Evolutionary conservation across 2,888 invertebrate species (phyloP).

Genomic region (Phortica okadai): DNA sequence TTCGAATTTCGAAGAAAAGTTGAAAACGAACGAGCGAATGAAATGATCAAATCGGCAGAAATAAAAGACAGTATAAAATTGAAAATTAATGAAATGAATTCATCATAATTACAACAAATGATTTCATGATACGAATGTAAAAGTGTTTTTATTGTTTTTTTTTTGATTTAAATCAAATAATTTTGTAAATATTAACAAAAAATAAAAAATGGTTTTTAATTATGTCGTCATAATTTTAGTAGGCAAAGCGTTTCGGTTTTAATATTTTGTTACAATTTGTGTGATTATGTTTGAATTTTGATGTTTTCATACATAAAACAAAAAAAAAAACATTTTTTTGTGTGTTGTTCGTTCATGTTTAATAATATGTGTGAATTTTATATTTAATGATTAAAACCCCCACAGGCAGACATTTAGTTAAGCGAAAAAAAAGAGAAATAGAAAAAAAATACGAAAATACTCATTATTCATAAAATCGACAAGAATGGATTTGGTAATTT

Average conservation of each 20-base stretch:
- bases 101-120: slow-evolving; percentile 17
- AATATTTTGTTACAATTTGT: background rate
- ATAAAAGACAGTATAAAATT: slow-evolving; percentile 38
- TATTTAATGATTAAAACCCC: slow-evolving; percentile 14
- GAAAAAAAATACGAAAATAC: slow-evolving; percentile 74
- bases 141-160: background rate
- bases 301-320: background rate
- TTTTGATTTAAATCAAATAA: background rate
- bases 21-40: slow-evolving; percentile 31
- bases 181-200: background rate
- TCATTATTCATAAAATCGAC: slow-evolving; percentile 71
- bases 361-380: slow-evolving; percentile 15
- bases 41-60: background rate
- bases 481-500: slow-evolving; percentile 33
- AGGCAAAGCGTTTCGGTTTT: too few relatives aligned
- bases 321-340: background rate
- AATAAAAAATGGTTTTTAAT: too few relatives aligned
- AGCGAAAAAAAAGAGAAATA: slow-evolving; percentile 76
- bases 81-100: background rate
- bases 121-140: background rate
- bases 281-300: background rate
- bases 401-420: slow-evolving; percentile 72
- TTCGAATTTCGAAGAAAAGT: slow-evolving; percentile 27
- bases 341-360: background rate
- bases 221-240: too few relatives aligned